Conservation (phyloP, 2,797 vertebrate species). For the Acanthiza pusilla region DNA sequence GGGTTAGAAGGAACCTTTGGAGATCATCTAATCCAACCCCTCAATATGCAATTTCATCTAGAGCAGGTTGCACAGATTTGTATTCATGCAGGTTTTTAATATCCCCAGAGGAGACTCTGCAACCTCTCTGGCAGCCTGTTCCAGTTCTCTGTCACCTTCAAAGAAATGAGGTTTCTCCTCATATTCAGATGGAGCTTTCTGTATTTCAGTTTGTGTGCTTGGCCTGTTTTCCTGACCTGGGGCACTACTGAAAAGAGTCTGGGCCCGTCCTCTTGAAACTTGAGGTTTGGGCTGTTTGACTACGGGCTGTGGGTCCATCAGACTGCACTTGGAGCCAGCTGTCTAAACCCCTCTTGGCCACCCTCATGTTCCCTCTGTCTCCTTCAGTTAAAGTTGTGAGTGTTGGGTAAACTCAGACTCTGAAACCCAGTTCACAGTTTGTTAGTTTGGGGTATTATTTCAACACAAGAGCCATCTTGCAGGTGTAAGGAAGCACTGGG, state of each 20-base stretch:
- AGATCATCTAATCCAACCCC: neutral
- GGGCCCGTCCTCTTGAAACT: neutral
- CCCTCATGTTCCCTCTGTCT: neutral
- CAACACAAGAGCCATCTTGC: neutral
- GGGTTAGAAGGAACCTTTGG: neutral
- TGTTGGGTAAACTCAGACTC: neutral
- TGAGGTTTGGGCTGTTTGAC: neutral
- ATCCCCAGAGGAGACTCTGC: neutral
- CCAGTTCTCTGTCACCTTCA: neutral
- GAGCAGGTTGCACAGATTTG: neutral
- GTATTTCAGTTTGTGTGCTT: neutral
- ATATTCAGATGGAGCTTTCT: neutral
- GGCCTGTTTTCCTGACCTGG: neutral
- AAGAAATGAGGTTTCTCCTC: neutral
- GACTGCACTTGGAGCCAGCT: no score
- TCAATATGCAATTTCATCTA: neutral
- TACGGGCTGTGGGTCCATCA: neutral
- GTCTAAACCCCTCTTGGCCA: neutral
- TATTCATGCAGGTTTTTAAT: neutral
- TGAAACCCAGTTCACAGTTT: neutral
- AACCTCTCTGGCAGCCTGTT: neutral
- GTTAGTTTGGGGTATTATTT: neutral
- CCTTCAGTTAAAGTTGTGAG: neutral
- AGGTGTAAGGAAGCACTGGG: neutral
- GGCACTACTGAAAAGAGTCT: neutral